Percentiles rank a stretch among this genome's conserved stretches.
These are phyloP conservation scores for Ypsolopha scabrella DNA, from an alignment of 2,888 invertebrate species.

Conservation along the genomic window DNA sequence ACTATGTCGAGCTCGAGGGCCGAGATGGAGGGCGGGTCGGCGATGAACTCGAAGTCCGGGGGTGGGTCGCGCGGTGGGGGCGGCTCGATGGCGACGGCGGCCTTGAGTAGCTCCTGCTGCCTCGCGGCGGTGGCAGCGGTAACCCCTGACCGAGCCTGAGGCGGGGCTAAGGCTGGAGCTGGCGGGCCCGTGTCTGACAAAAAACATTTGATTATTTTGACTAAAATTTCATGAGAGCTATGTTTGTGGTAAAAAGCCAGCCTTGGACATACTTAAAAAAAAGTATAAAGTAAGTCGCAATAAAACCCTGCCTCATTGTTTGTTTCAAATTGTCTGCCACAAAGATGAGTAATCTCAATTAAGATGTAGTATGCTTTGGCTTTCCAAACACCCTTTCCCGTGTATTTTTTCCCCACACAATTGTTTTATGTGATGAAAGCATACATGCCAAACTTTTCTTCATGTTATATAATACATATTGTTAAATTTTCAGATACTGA, in stretches of 20 bases:
- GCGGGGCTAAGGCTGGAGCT: slow-evolving; percentile 17
- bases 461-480: too few species aligned
- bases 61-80: slow-evolving; percentile 94
- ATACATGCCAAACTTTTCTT: too few species aligned
- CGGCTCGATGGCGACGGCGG: slow-evolving; percentile 87
- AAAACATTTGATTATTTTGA: not conserved
- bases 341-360: too few species aligned
- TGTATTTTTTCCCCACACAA: too few species aligned
- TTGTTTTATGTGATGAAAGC: too few species aligned
- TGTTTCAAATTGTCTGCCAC: too few species aligned
- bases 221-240: too few species aligned
- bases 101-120: slow-evolving; percentile 88
- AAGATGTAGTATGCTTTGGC: too few species aligned
- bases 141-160: slow-evolving; percentile 59
- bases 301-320: too few species aligned
- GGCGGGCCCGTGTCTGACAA: slow-evolving; percentile 14
- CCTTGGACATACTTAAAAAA: not conserved
- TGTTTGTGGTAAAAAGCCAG: not conserved
- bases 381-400: too few species aligned
- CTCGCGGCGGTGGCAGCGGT: slow-evolving; percentile 85
- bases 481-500: not conserved
- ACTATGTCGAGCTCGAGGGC: slow-evolving; percentile 98
- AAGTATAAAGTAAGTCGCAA: too few species aligned
- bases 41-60: slow-evolving; percentile 91
- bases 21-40: slow-evolving; percentile 98